A percentile compares a stretch with the other conserved stretches of the same genome.
Conservation (phyloP, 2,888 invertebrate genomes). For the Trichopoda pennipes region DNA sequence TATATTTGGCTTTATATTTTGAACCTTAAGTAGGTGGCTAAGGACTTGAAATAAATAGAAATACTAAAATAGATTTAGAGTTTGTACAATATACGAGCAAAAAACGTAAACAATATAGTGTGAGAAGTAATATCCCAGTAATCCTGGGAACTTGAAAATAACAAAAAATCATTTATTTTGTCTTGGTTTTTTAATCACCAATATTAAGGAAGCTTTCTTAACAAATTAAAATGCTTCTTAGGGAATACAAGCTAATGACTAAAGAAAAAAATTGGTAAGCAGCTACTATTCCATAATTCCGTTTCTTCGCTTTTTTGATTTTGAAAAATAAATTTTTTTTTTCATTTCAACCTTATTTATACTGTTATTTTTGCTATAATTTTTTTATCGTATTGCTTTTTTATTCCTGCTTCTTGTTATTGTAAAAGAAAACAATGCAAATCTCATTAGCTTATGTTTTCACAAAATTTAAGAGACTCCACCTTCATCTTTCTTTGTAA, state of each 20-base stretch:
- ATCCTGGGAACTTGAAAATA: too few species aligned
- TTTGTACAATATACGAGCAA: too few species aligned
- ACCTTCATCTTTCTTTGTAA: neutral
- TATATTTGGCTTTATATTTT: too few species aligned
- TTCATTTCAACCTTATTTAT: conserved; percentile 23
- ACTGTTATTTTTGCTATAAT: neutral
- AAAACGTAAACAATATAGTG: too few species aligned
- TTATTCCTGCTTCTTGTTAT: conserved; percentile 20
- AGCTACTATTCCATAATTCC: neutral
- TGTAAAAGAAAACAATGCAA: conserved; percentile 58
- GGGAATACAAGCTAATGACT: conserved; percentile 53
- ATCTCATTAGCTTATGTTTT: conserved; percentile 65
- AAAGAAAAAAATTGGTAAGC: neutral
- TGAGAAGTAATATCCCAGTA: too few species aligned
- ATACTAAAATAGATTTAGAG: too few species aligned
- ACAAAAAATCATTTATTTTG: neutral
- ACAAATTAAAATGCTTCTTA: conserved; percentile 59
- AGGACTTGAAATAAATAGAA: too few species aligned
- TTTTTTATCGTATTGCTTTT: neutral
- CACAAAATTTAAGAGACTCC: conserved; percentile 22
- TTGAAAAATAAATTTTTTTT: conserved; percentile 4
- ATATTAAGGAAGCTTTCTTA: conserved; percentile 60
- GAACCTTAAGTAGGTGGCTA: too few species aligned
- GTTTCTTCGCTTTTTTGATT: neutral
- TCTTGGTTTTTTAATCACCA: conserved; percentile 48